Percentiles rank a stretch among this genome's conserved stretches.
Evolutionary conservation across 2,797 vertebrate genomes (phyloP).

Genomic region (Rhinophrynus dorsalis): DNA sequence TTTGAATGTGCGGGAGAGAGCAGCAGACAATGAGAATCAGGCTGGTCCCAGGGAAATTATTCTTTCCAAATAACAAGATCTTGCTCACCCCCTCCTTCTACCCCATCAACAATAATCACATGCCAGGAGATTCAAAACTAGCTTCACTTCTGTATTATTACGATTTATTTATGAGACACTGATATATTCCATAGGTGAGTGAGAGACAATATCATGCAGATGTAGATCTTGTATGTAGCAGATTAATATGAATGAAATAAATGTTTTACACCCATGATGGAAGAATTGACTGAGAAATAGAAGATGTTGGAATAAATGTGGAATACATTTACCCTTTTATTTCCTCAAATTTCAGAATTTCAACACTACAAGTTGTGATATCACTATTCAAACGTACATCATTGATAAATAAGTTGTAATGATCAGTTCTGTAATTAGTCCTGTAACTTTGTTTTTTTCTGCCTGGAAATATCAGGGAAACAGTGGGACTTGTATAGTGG

Average conservation of each 20-base stretch:
- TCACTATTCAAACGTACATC: no score
- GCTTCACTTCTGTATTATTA: slow-evolving; percentile 13
- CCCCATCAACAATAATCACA: slow-evolving; percentile 20
- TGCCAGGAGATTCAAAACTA: slow-evolving; percentile 26
- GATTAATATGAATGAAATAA: slow-evolving; percentile 5
- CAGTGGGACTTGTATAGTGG: no score
- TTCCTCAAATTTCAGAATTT: no score
- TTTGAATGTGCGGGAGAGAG: neutral
- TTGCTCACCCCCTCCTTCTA: neutral
- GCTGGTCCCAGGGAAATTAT: neutral
- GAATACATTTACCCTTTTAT: no score
- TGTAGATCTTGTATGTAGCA: neutral
- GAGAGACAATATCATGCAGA: neutral
- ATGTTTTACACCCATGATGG: neutral
- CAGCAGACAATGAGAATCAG: neutral
- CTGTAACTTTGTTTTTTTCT: no score
- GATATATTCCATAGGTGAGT: slow-evolving; percentile 12
- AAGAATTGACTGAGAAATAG: no score
- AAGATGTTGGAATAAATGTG: no score
- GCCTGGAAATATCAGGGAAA: no score
- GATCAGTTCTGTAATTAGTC: no score
- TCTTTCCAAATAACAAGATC: neutral
- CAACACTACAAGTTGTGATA: no score
- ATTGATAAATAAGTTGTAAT: no score
- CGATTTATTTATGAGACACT: slow-evolving; percentile 14